phyloP scores from a whole-genome alignment of 2,888 invertebrate species.

The Coleophora flavipennella region DNA sequence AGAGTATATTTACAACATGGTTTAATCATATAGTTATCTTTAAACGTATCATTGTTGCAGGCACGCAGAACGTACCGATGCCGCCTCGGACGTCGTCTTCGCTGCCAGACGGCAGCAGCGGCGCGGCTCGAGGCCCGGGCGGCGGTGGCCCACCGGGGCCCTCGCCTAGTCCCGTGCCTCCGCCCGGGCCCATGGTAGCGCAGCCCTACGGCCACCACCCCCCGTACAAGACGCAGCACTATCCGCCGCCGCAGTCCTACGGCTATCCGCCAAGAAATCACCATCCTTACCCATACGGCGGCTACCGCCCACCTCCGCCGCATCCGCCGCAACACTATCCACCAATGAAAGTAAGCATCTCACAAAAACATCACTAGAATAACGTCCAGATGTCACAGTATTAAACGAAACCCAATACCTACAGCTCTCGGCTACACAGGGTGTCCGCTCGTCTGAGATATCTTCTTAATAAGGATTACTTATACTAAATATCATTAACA shows the following conservation, averaged over 20 bases:
- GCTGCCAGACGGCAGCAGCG: slow-evolving; percentile 72
- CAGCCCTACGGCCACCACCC: slow-evolving; percentile 58
- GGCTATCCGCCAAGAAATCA: slow-evolving; percentile 62
- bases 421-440: too few relatives aligned
- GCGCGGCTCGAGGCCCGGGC: slow-evolving; percentile 39
- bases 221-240: slow-evolving; percentile 57
- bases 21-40: too few relatives aligned
- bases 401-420: too few relatives aligned
- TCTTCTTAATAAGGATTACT: too few relatives aligned
- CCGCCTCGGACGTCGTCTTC: slow-evolving; percentile 94
- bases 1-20: too few relatives aligned
- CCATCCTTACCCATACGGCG: slow-evolving; percentile 61
- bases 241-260: slow-evolving; percentile 63
- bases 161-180: slow-evolving; percentile 42
- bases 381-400: too few relatives aligned
- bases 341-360: slow-evolving; percentile 44
- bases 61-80: slow-evolving; percentile 95
- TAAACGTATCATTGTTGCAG: slow-evolving; percentile 52
- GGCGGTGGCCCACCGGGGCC: slow-evolving; percentile 38
- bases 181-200: slow-evolving; percentile 53
- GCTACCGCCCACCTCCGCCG: slow-evolving; percentile 55
- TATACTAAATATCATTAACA: too few relatives aligned
- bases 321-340: slow-evolving; percentile 61
- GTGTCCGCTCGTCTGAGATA: too few relatives aligned
- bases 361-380: too few relatives aligned